phyloP scores from a whole-genome alignment of 1,140 invertebrate genomes.

The Drosophila seguyi region DNA sequence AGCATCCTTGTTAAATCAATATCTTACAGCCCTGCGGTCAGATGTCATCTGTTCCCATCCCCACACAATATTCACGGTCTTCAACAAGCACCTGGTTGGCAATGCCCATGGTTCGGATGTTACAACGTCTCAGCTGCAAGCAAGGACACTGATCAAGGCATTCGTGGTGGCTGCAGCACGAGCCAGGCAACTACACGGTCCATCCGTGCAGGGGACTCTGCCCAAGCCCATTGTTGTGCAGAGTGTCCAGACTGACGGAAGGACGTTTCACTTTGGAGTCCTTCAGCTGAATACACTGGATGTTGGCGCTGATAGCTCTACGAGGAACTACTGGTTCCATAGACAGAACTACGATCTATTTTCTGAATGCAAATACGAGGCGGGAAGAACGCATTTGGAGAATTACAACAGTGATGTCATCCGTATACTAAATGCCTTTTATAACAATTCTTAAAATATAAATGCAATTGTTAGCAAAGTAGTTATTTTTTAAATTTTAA shows the following conservation, averaged over 20 bases:
- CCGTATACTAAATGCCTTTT: constrained; percentile 91
- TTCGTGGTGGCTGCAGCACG: constrained; percentile 90
- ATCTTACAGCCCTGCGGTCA: constrained; percentile 86
- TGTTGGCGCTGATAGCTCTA: constrained; percentile 86
- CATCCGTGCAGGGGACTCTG: constrained; percentile 85
- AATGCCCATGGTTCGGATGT: constrained; percentile 90
- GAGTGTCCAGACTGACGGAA: constrained; percentile 91
- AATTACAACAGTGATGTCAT: constrained; percentile 93
- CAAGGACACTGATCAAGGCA: constrained; percentile 89
- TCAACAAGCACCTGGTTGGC: constrained; percentile 87
- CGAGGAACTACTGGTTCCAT: constrained; percentile 93
- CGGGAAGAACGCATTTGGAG: constrained; percentile 88
- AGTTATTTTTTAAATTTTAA: neutral
- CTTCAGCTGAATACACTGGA: constrained; percentile 95
- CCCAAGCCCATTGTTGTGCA: constrained; percentile 93
- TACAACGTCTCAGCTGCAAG: constrained; percentile 88
- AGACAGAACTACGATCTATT: constrained; percentile 88
- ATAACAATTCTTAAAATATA: constrained; percentile 86
- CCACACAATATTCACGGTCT: constrained; percentile 91
- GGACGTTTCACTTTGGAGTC: constrained; percentile 91
- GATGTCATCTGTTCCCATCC: constrained; percentile 86
- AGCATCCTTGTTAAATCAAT: neutral
- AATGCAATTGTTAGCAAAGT: neutral
- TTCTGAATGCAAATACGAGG: constrained; percentile 87
- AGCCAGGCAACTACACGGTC: constrained; percentile 90